Evolutionary conservation across 2,888 invertebrate species (phyloP).

Genomic region (Phengaris arion): DNA sequence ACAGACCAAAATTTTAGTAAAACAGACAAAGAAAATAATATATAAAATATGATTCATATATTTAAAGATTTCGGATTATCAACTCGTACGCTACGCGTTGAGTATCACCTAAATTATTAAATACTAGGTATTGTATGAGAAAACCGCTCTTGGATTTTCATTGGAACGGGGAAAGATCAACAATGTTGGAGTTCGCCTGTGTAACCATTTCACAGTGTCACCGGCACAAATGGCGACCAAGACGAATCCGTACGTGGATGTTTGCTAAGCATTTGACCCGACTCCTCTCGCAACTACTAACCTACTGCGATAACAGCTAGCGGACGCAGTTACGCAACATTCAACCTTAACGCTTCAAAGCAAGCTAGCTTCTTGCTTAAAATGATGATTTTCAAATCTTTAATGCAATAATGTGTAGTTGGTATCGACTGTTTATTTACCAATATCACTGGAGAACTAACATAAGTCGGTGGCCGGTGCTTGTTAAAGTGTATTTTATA

Average conservation of each 20-base stretch:
- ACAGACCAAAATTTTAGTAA: too few relatives aligned
- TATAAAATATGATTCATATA: too few relatives aligned
- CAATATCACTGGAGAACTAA: constrained; percentile 46
- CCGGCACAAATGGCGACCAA: constrained; percentile 59
- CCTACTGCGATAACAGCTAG: constrained; percentile 65
- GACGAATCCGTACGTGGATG: constrained; percentile 61
- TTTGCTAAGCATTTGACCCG: constrained; percentile 74
- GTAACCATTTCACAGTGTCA: constrained; percentile 62
- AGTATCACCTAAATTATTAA: not conserved
- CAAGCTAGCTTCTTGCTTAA: constrained; percentile 61
- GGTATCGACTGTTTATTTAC: constrained; percentile 77
- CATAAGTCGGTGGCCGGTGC: constrained; percentile 46
- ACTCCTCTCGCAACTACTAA: constrained; percentile 69
- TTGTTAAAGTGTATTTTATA: constrained; percentile 47
- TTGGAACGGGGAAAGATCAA: constrained; percentile 52
- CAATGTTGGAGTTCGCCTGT: constrained; percentile 56
- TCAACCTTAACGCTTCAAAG: constrained; percentile 49
- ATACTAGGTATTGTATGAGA: constrained; percentile 38
- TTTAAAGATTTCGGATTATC: too few relatives aligned
- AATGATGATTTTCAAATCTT: constrained; percentile 61
- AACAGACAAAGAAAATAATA: too few relatives aligned
- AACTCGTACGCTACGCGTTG: too few relatives aligned
- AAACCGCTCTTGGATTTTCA: constrained; percentile 49
- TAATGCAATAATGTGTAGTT: constrained; percentile 74
- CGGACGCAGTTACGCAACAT: constrained; percentile 44